Conservation (phyloP, 2,888 invertebrate species). For the Tupiocoris notatus region DNA sequence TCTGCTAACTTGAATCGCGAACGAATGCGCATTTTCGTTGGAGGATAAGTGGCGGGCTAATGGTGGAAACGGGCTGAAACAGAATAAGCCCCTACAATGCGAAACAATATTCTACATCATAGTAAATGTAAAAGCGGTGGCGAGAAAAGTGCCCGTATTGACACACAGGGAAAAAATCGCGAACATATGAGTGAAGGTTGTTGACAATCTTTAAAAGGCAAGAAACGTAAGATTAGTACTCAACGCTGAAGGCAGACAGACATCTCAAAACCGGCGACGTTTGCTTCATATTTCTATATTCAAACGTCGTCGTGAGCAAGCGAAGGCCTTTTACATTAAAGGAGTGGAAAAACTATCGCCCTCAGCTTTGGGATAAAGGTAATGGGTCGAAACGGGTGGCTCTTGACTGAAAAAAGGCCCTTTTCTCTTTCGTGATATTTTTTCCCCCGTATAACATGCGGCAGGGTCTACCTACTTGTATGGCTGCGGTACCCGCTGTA, state of each 20-base stretch:
- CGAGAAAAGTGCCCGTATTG: conserved; percentile 10
- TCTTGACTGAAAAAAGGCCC: conserved; percentile 2
- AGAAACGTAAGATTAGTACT: conserved; percentile 32
- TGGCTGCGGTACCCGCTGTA: too few relatives aligned
- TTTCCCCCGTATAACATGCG: not conserved
- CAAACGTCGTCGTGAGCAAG: not conserved
- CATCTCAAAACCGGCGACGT: not conserved
- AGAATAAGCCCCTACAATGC: too few relatives aligned
- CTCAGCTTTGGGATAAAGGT: not conserved
- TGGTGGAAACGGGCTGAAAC: too few relatives aligned
- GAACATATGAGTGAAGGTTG: not conserved
- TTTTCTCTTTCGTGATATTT: not conserved
- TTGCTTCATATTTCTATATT: conserved; percentile 30
- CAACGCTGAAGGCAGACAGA: conserved; percentile 8
- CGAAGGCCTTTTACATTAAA: not conserved
- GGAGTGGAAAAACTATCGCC: conserved; percentile 22
- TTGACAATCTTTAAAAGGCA: conserved; percentile 5
- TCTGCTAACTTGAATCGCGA: too few relatives aligned
- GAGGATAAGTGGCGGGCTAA: too few relatives aligned
- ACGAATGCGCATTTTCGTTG: too few relatives aligned
- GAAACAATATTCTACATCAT: conserved; percentile 9
- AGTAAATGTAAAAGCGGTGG: not conserved
- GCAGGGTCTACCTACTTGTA: not conserved
- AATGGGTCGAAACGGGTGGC: conserved; percentile 12
- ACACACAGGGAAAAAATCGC: not conserved